These are phyloP conservation scores for Baronia brevicornis DNA, from an alignment of 2,888 invertebrate species.

Conservation along the genomic window DNA sequence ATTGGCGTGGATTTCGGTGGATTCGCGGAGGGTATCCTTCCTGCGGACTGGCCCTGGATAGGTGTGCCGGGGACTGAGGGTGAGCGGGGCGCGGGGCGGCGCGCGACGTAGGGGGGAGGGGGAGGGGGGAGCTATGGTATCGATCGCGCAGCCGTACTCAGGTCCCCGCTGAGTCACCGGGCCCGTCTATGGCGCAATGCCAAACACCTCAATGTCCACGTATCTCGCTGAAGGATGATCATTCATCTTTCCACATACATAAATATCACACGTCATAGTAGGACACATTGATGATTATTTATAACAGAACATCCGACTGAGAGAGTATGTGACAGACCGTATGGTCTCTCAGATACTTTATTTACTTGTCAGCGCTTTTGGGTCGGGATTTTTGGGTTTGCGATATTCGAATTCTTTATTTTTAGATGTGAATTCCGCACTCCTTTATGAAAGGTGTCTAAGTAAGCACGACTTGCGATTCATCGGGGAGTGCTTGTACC, in stretches of 20 bases:
- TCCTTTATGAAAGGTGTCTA: too few relatives aligned
- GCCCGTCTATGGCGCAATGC: constrained; percentile 50
- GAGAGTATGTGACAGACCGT: too few relatives aligned
- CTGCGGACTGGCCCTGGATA: constrained; percentile 34
- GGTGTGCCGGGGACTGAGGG: constrained; percentile 32
- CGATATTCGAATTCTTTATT: too few relatives aligned
- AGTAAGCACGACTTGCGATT: too few relatives aligned
- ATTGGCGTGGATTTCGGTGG: constrained; percentile 26
- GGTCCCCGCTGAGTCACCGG: constrained; percentile 61
- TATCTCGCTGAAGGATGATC: constrained; percentile 3
- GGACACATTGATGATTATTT: too few relatives aligned
- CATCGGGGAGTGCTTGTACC: too few relatives aligned
- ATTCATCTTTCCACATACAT: constrained; percentile 1
- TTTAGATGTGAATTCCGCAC: too few relatives aligned
- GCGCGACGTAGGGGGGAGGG: constrained; percentile 29
- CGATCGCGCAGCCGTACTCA: constrained; percentile 65
- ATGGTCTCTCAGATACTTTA: too few relatives aligned
- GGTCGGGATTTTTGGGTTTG: too few relatives aligned
- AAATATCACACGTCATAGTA: too few relatives aligned
- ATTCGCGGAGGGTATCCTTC: constrained; percentile 29
- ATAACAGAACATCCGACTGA: too few relatives aligned
- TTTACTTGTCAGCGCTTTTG: too few relatives aligned
- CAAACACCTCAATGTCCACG: constrained; percentile 29
- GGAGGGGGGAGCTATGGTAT: constrained; percentile 55
- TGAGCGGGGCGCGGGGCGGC: constrained; percentile 37